These are phyloP conservation scores for Tychaedon coryphoeus DNA, from an alignment of 2,113 vertebrate genomes.

Conservation along the genomic window DNA sequence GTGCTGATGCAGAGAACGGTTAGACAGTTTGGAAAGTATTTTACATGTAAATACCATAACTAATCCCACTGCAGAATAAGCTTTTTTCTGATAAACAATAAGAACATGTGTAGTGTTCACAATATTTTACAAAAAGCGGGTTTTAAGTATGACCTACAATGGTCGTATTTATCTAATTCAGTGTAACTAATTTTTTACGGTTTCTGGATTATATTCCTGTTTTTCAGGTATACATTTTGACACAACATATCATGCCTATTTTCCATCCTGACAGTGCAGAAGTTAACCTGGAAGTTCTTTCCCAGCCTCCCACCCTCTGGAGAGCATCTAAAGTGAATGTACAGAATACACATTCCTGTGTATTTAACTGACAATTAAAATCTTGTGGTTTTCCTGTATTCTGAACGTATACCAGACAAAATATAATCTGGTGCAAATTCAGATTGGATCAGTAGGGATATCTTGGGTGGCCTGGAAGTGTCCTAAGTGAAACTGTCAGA, in stretches of 20 bases:
- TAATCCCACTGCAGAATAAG: background rate
- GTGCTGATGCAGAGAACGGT: background rate
- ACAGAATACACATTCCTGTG: rapidly evolving
- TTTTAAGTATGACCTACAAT: background rate
- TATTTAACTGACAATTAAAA: background rate
- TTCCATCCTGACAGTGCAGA: background rate
- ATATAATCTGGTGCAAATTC: background rate
- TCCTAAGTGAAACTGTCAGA: background rate
- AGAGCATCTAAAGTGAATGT: background rate
- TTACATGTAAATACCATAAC: background rate
- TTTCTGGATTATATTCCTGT: background rate
- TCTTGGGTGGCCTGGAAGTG: background rate
- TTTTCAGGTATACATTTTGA: background rate
- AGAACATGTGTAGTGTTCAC: no score
- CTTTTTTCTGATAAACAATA: background rate
- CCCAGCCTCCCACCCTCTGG: background rate
- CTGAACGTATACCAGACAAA: background rate
- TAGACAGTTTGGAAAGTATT: background rate
- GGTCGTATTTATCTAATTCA: background rate
- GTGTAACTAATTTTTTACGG: background rate
- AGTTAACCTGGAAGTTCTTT: background rate
- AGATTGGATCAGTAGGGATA: background rate
- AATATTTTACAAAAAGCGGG: background rate
- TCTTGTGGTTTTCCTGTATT: background rate
- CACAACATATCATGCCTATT: background rate